Evolutionary conservation across 2,888 invertebrate genomes (phyloP).

Genomic region (Phlogophora meticulosa): DNA sequence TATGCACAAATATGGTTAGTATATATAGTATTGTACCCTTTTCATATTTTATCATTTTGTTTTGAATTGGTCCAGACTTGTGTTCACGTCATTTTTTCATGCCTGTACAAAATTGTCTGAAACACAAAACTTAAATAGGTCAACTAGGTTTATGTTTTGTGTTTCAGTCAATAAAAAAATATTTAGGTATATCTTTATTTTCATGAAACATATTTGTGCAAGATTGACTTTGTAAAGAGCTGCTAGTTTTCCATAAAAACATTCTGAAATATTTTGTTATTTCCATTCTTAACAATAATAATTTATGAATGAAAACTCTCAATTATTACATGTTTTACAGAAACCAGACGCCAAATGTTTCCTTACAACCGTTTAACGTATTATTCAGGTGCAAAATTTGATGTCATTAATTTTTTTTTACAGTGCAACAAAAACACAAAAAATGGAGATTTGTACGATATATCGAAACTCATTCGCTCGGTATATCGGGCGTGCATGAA

Average conservation of each 20-base stretch:
- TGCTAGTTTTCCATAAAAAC: background rate
- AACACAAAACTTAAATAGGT: too few species aligned
- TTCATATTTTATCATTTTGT: background rate
- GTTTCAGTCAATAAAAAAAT: background rate
- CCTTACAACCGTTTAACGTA: conserved; percentile 27
- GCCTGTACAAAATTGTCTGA: background rate
- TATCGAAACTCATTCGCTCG: conserved; percentile 84
- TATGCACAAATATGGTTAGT: conserved; percentile 54
- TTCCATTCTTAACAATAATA: too few species aligned
- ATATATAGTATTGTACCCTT: background rate
- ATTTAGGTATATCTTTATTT: background rate
- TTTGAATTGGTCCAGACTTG: background rate
- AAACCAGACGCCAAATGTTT: conserved; percentile 3
- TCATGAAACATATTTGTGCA: background rate
- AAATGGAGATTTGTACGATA: conserved; percentile 82
- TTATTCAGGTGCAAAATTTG: conserved; percentile 52
- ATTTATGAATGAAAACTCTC: background rate
- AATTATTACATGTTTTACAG: background rate
- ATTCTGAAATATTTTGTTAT: background rate
- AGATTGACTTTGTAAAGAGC: too few species aligned
- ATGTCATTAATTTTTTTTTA: conserved; percentile 67
- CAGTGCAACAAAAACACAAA: conserved; percentile 69
- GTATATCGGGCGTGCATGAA: conserved; percentile 84
- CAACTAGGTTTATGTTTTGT: background rate
- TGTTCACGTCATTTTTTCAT: background rate